A percentile compares a stretch with the other conserved stretches of the same genome.
Evolutionary conservation across 2,797 vertebrate species (phyloP).

Genomic region (Coluber constrictor): DNA sequence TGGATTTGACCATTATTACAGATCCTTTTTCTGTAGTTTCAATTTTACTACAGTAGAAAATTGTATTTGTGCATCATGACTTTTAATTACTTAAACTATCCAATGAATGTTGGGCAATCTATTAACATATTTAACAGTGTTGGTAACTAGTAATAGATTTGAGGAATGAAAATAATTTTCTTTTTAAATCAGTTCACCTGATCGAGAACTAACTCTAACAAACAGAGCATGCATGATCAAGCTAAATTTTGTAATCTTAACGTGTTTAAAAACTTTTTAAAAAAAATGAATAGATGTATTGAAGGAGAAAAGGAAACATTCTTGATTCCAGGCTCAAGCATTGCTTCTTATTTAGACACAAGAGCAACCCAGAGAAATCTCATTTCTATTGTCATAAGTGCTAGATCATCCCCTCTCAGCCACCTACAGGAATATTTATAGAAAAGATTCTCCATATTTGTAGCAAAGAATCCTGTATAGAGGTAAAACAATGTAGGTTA

Average conservation of each 20-base stretch:
- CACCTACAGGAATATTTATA: background rate
- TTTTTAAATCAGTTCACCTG: background rate
- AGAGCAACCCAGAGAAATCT: background rate
- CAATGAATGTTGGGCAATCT: background rate
- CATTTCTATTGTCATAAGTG: background rate
- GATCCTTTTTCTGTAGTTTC: background rate
- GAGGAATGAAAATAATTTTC: constrained; percentile 32
- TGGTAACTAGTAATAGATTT: background rate
- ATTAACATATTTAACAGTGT: constrained; percentile 30
- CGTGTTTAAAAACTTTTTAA: background rate
- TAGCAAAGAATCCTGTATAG: background rate
- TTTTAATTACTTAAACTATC: background rate
- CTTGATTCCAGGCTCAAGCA: background rate
- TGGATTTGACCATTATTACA: background rate
- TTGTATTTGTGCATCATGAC: background rate
- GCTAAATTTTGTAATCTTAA: background rate
- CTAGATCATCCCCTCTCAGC: background rate
- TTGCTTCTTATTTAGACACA: background rate
- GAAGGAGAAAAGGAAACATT: background rate
- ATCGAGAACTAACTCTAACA: background rate
- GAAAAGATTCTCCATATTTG: background rate
- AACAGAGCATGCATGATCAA: background rate
- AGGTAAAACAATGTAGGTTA: background rate
- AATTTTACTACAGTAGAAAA: constrained; percentile 28
- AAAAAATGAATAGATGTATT: background rate